phyloP scores from a whole-genome alignment of 2,888 invertebrate genomes.

The Metellina segmentata region DNA sequence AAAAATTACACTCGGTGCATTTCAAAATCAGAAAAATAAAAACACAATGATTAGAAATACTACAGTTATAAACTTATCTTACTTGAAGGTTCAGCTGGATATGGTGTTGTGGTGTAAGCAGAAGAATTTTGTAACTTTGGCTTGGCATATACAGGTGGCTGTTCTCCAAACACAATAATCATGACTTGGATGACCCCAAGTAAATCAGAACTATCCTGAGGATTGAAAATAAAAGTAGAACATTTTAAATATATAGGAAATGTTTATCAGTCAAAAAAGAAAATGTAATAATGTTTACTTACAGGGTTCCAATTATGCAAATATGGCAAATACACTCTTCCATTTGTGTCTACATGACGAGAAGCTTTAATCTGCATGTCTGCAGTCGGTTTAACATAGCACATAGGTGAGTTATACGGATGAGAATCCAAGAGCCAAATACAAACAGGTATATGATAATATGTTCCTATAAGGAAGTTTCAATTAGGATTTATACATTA shows the following conservation, averaged over 20 bases:
- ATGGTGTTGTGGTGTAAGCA: slow-evolving; percentile 64
- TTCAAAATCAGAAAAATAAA: no score
- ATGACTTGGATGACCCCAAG: slow-evolving; percentile 93
- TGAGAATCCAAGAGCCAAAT: slow-evolving; percentile 98
- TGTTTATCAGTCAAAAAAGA: not conserved
- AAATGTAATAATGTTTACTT: slow-evolving; percentile 54
- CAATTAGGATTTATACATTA: no score
- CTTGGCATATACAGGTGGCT: slow-evolving; percentile 90
- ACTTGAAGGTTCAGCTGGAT: slow-evolving; percentile 77
- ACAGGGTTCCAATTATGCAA: slow-evolving; percentile 92
- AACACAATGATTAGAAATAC: no score
- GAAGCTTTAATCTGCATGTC: slow-evolving; percentile 98
- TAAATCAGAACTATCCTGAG: slow-evolving; percentile 90
- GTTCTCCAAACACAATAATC: slow-evolving; percentile 95
- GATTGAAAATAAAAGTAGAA: slow-evolving; percentile 61
- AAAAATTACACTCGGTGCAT: not conserved
- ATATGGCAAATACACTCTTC: slow-evolving; percentile 97
- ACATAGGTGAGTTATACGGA: slow-evolving; percentile 96
- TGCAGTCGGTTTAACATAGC: slow-evolving; percentile 92
- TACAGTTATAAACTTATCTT: not conserved
- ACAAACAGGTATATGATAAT: slow-evolving; percentile 97
- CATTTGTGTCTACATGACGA: slow-evolving; percentile 95
- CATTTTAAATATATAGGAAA: not conserved
- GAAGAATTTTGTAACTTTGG: slow-evolving; percentile 77
- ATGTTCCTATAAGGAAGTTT: slow-evolving; percentile 83